Conservation (phyloP, 2,113 vertebrate genomes). For the Cathartes aura region DNA sequence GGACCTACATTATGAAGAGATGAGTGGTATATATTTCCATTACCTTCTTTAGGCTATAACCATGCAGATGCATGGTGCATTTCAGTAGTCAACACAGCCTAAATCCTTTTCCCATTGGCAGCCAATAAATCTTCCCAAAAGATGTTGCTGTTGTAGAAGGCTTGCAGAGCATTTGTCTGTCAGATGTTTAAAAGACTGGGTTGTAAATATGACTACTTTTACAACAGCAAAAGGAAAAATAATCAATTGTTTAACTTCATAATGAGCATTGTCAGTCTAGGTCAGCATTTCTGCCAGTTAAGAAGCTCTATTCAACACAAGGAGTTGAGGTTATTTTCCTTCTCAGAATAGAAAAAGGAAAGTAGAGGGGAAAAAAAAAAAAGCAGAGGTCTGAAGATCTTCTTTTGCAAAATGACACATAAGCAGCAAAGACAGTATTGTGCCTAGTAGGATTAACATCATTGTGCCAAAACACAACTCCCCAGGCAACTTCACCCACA, state of each 20-base stretch:
- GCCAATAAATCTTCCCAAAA: neutral
- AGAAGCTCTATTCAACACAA: neutral
- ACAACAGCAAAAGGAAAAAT: neutral
- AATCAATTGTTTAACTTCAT: neutral
- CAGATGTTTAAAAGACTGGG: neutral
- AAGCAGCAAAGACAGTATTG: neutral
- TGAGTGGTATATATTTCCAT: neutral
- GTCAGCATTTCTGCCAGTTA: neutral
- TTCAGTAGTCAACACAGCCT: neutral
- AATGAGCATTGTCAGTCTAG: neutral
- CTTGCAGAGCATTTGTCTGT: neutral
- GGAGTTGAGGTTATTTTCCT: neutral
- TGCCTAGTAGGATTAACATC: neutral
- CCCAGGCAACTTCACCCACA: neutral
- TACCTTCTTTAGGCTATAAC: neutral
- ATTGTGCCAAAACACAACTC: neutral
- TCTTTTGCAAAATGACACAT: neutral
- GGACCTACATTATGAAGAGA: neutral
- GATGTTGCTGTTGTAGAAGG: neutral
- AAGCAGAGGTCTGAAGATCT: neutral
- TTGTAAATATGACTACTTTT: neutral
- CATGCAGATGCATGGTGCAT: neutral
- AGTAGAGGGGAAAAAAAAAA: neutral
- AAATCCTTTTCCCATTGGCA: neutral
- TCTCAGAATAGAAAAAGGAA: neutral